Evolutionary conservation across 2,888 invertebrate species (phyloP), one percentile per base, ranked within the genome.

Genomic region (Drosophila vallismaia): DNA sequence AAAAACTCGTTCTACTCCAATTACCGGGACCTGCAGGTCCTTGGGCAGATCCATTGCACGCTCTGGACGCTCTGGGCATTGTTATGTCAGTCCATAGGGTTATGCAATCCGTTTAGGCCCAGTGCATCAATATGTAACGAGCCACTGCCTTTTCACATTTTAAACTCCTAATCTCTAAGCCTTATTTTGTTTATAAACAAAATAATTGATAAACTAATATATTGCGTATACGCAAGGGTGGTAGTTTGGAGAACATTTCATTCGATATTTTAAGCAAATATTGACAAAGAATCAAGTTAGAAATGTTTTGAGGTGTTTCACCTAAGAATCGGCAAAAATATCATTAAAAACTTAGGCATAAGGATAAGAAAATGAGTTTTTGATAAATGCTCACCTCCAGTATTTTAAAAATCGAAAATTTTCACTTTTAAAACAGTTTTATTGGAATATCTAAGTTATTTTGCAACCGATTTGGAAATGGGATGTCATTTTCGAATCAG

Each of bases 31-130:
- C 79, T 71, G 76, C 67, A 62, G 73, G 60, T 62, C 77, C 57
- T 33, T 26, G 50, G 62, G 71, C 40, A 49, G 68, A 44, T 70
- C 52, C 67, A 66, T 66, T 66, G 67, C 64, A 66, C 26, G 19
- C 19, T 19, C 51, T 48, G 72, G 78, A 66, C 84, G 78, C 88
- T 79, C 64, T 68, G 88, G 83, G 82, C 77, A 86, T 87, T 81
- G 87, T 86, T 87, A 83, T 80, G 76, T 83, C 86, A 77, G 73
- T 19, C 44, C 28, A 24, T 29, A 29, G 28, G 2, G 33, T 12
- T 12, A 3, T 28, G 44, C 14, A 14, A 9, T 36, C 14, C 8
- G 28, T 19, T 28, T 12, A 6, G 36, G 3, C 59, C 44, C 14
- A 12, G 19, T 4, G 19, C 14, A 19, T 42, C 40, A 19, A 42